Base-by-base conservation (phyloP, 2,113 vertebrate species). In the Manacus vitellinus region DNA sequence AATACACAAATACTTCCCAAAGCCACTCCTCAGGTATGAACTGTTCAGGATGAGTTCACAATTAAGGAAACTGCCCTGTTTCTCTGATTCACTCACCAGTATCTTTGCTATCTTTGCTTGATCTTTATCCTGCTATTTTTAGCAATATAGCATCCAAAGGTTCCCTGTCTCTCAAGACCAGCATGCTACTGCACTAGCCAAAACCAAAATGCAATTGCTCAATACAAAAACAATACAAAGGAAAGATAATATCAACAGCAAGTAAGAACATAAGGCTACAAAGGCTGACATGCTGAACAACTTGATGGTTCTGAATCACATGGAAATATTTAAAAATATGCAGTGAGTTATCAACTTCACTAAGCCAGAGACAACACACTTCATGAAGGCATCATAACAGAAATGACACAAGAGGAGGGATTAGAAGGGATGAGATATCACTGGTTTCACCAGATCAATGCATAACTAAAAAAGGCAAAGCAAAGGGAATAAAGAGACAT, bases 291-390 rank as follows among this genome's bases (percentile, higher is more conserved):
- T 2, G 24, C 35, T 85, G 72, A 88, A 74, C 88, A 93, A 85
- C 82, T 67, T 65, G 59, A 84, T 15, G 35, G 30, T 67, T 86
- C 72, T 83, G 71, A 93, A 88, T 70, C 88, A 94, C 30, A 51
- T 31, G 18, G 47, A 88, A 96, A 79, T 80, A 85, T 55, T 92
- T 85, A 46, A 91, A 92, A 97, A 85, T 62, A 85, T 4, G 35
- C 47, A 41, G 27, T 30, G 30, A 86, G 55, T 83, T 88, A 88
- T 30, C 71, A 88, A 63, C 9, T 95, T 8, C 39, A 35, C 43
- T 47, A 74, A 84, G 31, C 51, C 75, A 84, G 59, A 76, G 28
- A 79, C 43, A 90, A 33, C 16, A 71, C 51, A 82, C 30, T 84
- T 88, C 63, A 77, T 43, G 21, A 65, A 76, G 56, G 16, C 49